Conservation (phyloP, 1,140 invertebrate genomes). For the Caenorhabditis briggsae region DNA sequence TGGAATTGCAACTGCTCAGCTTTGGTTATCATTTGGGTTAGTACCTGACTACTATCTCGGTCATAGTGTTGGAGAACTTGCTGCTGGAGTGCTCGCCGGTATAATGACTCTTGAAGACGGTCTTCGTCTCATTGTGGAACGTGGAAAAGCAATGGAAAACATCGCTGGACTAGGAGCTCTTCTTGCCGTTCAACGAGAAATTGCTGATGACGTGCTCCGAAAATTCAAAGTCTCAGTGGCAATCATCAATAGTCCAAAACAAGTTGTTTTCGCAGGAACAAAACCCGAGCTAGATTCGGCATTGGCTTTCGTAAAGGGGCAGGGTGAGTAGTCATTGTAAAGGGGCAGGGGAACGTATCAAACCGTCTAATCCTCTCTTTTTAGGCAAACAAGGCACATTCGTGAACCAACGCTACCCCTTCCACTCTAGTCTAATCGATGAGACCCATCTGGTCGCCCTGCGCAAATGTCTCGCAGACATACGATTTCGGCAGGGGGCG, state of each 20-base stretch:
- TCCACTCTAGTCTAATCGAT: constrained; percentile 64
- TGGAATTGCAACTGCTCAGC: constrained; percentile 59
- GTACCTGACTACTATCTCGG: constrained; percentile 51
- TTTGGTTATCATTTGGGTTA: constrained; percentile 55
- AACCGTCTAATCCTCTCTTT: neutral
- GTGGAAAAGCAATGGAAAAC: constrained; percentile 65
- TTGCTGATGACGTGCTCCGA: constrained; percentile 33
- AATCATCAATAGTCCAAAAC: constrained; percentile 64
- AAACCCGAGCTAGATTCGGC: constrained; percentile 42
- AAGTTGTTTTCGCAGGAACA: constrained; percentile 63
- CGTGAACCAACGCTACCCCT: constrained; percentile 64
- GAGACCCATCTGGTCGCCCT: constrained; percentile 51
- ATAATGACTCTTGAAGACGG: constrained; percentile 64
- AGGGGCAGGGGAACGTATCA: neutral
- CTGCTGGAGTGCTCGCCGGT: constrained; percentile 61
- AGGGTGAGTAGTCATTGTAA: constrained; percentile 1
- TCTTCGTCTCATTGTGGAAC: constrained; percentile 57
- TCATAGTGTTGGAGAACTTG: constrained; percentile 67
- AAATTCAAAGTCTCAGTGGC: constrained; percentile 61
- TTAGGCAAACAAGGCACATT: constrained; percentile 45
- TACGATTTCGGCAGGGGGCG: constrained; percentile 33
- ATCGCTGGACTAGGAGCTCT: constrained; percentile 63
- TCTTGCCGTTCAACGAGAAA: constrained; percentile 61
- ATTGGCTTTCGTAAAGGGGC: constrained; percentile 56
- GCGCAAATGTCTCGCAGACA: neutral